phyloP scores from a whole-genome alignment of 2,113 vertebrate genomes.

The Solenodon paradoxus region DNA sequence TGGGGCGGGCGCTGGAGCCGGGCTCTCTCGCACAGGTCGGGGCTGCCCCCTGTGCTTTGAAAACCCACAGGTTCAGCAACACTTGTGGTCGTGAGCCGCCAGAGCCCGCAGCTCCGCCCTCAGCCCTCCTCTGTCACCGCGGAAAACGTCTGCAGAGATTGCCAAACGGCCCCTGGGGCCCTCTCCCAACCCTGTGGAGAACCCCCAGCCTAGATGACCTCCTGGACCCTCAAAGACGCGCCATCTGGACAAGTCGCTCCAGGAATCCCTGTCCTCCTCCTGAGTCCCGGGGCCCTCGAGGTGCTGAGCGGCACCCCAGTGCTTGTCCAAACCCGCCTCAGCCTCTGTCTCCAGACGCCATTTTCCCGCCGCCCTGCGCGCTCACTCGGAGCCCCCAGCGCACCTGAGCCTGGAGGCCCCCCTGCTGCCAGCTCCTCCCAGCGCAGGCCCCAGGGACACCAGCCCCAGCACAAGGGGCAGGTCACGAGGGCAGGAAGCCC shows the following conservation, averaged over 20 bases:
- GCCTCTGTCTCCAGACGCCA: too few species aligned
- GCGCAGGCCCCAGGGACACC: not conserved
- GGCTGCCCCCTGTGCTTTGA: not conserved
- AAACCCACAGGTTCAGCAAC: not conserved
- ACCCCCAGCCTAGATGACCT: not conserved
- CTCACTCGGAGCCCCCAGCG: fast-evolving
- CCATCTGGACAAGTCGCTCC: not conserved
- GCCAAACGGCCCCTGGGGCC: not conserved
- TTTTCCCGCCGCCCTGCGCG: not conserved
- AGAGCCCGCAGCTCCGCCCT: fast-evolving
- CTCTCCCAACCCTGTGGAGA: not conserved
- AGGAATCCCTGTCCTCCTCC: not conserved
- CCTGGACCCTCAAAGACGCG: not conserved
- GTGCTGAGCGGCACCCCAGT: not conserved
- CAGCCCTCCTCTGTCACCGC: not conserved
- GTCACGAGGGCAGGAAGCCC: not conserved
- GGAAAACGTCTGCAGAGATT: not conserved
- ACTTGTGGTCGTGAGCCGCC: not conserved
- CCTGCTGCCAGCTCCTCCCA: not conserved
- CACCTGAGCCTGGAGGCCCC: not conserved
- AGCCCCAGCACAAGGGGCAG: not conserved
- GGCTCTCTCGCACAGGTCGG: not conserved
- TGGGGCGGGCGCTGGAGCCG: not conserved
- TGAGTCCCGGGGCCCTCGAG: not conserved
- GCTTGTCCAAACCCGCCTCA: not conserved